Evolutionary conservation across 2,888 invertebrate genomes (phyloP), one percentile per base, ranked within the genome.

Genomic region (Colostygia pectinataria): DNA sequence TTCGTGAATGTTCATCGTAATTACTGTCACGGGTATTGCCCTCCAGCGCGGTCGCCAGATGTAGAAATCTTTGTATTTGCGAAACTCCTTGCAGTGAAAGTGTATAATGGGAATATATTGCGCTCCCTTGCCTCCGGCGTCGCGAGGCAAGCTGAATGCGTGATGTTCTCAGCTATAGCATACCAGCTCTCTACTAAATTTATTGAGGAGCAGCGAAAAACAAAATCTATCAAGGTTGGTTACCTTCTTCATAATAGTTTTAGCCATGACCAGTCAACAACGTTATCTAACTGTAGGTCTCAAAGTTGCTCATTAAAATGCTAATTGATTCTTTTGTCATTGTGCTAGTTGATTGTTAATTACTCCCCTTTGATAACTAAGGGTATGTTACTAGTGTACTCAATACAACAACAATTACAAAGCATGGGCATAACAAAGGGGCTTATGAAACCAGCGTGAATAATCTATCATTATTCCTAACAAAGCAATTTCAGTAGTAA

Each of bases 151-250:
- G 27, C 12, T 7, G 41, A 47, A 50, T 32, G 31, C 41, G 81
- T 76, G 62, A 90, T 90, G 89, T 84, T 89, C 72, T 83, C 86
- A 25, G 80, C 78, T 8, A 63, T 90, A 57, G 85, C 89, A 9
- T 88, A 89, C 61, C 79, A 86, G 65, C 73, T 90, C 53, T 90
- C 89, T 46, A 81, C 81, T 27, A 83, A 79, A 59, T 90, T 89
- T 66, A 61, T 83, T 34, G 86, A 86, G 58, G 84, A 89, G 65
- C 75, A 83, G n/a, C n/a, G n/a, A n/a, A n/a, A n/a, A n/a, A n/a
- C n/a, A n/a, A n/a, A n/a, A n/a, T n/a, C n/a, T n/a, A n/a, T n/a
- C 53, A 86, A 88, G 80, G 85, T 86, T n/a, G n/a, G n/a, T n/a
- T n/a, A 43, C 25, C 15, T 15, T 18, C 29, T 6, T 1, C 6